phyloP scores from a whole-genome alignment of 1,140 invertebrate species.

The Drosophila repletoides region DNA sequence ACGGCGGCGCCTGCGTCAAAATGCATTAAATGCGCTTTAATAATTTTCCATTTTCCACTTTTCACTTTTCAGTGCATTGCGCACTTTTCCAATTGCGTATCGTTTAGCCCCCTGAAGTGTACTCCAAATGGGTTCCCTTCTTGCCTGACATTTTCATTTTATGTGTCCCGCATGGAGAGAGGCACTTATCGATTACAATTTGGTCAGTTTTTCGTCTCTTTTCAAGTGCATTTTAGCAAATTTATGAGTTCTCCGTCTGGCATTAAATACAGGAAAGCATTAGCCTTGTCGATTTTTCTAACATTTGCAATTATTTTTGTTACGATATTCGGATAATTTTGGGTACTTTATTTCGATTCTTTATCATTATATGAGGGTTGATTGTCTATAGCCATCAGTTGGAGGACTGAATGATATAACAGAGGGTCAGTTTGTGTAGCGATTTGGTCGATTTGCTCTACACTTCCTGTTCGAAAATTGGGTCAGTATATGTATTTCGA shows the following conservation, averaged over 20 bases:
- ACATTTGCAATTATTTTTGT: slow-evolving; percentile 62
- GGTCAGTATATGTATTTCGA: neutral
- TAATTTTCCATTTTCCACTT: slow-evolving; percentile 68
- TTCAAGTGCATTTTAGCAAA: slow-evolving; percentile 48
- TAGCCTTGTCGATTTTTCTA: slow-evolving; percentile 49
- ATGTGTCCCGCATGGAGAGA: slow-evolving; percentile 35
- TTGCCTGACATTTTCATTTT: slow-evolving; percentile 22
- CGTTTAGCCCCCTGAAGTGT: neutral
- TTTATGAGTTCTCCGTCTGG: slow-evolving; percentile 32
- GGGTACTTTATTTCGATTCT: slow-evolving; percentile 1
- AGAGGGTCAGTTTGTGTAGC: slow-evolving; percentile 29
- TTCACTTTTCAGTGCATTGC: slow-evolving; percentile 52
- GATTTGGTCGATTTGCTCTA: slow-evolving; percentile 56
- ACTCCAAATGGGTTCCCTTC: slow-evolving; percentile 16
- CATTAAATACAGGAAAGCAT: slow-evolving; percentile 33
- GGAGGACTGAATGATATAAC: neutral
- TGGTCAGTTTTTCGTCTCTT: slow-evolving; percentile 36
- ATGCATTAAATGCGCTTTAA: slow-evolving; percentile 62
- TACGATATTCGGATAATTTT: slow-evolving; percentile 26
- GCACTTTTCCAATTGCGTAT: slow-evolving; percentile 29
- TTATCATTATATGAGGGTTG: slow-evolving; percentile 38
- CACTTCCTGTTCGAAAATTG: slow-evolving; percentile 53
- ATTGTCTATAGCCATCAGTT: neutral
- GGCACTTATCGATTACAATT: slow-evolving; percentile 26
- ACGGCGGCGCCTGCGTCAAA: slow-evolving; percentile 61